Conservation (phyloP, 1,140 invertebrate genomes). For the silkworm (Bombyx mori) region ASM3026992v2 NC_085107.1:12131501-12132000, state of each 20-base stretch:
- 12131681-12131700: constrained; percentile 47
- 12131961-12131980: no score
- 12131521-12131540: constrained; percentile 38
- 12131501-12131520: constrained; percentile 38
- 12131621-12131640: constrained; percentile 27
- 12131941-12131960: not conserved
- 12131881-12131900: constrained; percentile 1
- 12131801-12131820: constrained; percentile 8
- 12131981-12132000: no score
- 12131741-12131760: constrained; percentile 50
- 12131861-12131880: constrained; percentile 7
- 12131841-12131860: constrained; percentile 8
- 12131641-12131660: constrained; percentile 49
- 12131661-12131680: constrained; percentile 62
- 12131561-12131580: constrained; percentile 13
- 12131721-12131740: constrained; percentile 44
- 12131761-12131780: constrained; percentile 29
- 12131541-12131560: constrained; percentile 9
- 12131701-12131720: constrained; percentile 44
- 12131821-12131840: constrained; percentile 7
- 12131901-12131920: constrained; percentile 1
- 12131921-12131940: not conserved
- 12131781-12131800: constrained; percentile 19
- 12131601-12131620: constrained; percentile 28
- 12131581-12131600: constrained; percentile 33